These are phyloP conservation scores for Takifugu ocellatus DNA, from an alignment of 2,797 vertebrate genomes.

Conservation along the genomic window DNA sequence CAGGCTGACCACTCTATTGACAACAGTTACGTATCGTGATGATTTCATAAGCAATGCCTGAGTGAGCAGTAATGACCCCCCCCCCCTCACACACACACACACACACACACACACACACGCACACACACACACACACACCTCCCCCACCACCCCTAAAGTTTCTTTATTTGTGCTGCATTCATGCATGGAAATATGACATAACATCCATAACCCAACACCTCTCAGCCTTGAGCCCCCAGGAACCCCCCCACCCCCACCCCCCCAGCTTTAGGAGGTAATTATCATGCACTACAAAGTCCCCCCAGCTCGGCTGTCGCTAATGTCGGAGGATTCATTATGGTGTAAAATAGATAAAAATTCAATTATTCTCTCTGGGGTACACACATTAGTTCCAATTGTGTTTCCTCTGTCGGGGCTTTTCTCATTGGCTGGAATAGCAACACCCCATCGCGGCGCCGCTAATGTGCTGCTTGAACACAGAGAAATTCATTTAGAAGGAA, in stretches of 20 bases:
- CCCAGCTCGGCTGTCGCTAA: constrained; percentile 46
- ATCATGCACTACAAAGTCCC: constrained; percentile 62
- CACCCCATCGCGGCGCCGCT: constrained; percentile 34
- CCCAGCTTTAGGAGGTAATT: constrained; percentile 68
- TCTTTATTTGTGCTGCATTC: no score
- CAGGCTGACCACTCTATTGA: constrained; percentile 55
- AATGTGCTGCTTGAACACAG: constrained; percentile 27
- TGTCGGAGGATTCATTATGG: constrained; percentile 65
- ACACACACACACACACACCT: no score
- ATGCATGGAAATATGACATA: no score
- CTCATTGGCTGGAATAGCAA: constrained; percentile 34
- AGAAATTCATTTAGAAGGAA: constrained; percentile 29
- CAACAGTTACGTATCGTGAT: constrained; percentile 72
- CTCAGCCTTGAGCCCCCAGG: constrained; percentile 24
- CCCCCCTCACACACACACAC: background rate
- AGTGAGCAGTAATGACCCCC: constrained; percentile 59
- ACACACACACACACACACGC: no score
- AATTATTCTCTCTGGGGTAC: constrained; percentile 60
- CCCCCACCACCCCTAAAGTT: constrained; percentile 9
- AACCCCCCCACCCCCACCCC: constrained; percentile 40
- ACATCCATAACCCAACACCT: no score
- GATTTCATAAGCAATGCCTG: constrained; percentile 72
- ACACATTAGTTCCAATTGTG: constrained; percentile 46
- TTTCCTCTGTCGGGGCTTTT: constrained; percentile 24
- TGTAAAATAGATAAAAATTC: constrained; percentile 70